Evolutionary conservation across 1,140 invertebrate genomes (phyloP).

Genomic region (Bombus ignitus): DNA sequence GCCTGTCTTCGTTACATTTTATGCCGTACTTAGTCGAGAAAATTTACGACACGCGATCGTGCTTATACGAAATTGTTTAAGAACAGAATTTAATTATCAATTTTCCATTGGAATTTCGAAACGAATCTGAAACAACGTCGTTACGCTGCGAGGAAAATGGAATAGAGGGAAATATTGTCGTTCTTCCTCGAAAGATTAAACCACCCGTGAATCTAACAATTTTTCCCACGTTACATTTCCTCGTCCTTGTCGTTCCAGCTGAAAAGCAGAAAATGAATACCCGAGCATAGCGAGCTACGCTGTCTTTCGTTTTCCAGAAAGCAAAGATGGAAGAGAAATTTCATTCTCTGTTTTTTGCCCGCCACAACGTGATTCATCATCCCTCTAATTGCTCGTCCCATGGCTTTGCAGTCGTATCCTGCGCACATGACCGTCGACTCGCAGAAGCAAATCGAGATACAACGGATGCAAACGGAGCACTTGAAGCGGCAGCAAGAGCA

Average conservation of each 20-base stretch:
- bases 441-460: constrained; percentile 83
- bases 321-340: background rate
- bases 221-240: background rate
- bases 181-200: background rate
- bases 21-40: background rate
- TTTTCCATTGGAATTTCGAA: background rate
- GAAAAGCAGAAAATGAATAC: constrained; percentile 22
- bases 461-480: constrained; percentile 83
- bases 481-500: constrained; percentile 83
- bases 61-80: background rate
- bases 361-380: background rate
- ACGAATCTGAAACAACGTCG: background rate
- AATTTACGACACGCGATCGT: too few relatives aligned
- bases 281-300: background rate
- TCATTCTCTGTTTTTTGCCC: constrained; percentile 4
- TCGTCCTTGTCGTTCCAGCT: background rate
- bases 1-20: background rate
- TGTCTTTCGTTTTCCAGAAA: background rate
- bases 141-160: background rate
- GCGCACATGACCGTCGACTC: constrained; percentile 79
- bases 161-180: background rate
- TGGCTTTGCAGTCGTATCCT: constrained; percentile 77
- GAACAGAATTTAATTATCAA: background rate
- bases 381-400: constrained; percentile 57
- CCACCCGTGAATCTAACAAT: background rate